These are phyloP conservation scores for Drosophila seclusa DNA, from an alignment of 2,888 invertebrate genomes.

Conservation along the genomic window DNA sequence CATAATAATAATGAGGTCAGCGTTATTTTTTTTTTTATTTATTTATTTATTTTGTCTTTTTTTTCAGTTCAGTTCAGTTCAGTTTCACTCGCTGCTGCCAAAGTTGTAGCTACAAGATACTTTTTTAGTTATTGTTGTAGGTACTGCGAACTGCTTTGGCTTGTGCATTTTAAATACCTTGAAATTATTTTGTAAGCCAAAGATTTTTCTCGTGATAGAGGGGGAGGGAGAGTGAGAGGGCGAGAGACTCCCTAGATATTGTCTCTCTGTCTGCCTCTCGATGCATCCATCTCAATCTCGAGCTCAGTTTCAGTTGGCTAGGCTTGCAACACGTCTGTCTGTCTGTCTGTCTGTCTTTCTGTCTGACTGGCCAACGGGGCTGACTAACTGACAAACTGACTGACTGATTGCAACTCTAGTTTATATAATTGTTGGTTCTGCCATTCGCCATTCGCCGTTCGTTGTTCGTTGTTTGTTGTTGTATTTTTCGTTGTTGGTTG, in stretches of 20 bases:
- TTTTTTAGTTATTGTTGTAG: constrained; percentile 42
- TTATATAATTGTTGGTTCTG: constrained; percentile 76
- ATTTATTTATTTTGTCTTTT: constrained; percentile 49
- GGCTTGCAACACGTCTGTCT: constrained; percentile 50
- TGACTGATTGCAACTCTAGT: constrained; percentile 67
- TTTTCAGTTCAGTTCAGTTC: constrained; percentile 50
- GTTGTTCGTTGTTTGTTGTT: constrained; percentile 15
- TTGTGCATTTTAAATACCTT: constrained; percentile 76
- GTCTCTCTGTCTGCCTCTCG: constrained; percentile 8
- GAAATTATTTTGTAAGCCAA: constrained; percentile 65
- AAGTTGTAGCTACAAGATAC: constrained; percentile 76
- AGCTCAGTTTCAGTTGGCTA: constrained; percentile 41
- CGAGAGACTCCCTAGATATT: not conserved
- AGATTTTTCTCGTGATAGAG: constrained; percentile 55
- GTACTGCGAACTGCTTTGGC: constrained; percentile 48
- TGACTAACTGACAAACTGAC: constrained; percentile 34
- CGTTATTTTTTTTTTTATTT: constrained; percentile 58
- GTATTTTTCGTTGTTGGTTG: constrained; percentile 24
- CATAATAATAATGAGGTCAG: constrained; percentile 78
- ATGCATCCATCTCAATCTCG: constrained; percentile 18
- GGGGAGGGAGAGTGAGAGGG: not conserved
- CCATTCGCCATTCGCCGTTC: constrained; percentile 38
- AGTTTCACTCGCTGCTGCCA: constrained; percentile 59
- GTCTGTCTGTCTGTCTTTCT: constrained; percentile 16
- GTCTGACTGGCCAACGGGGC: constrained; percentile 28